Conservation (phyloP, 2,113 vertebrate genomes). For the Corapipo altera region DNA sequence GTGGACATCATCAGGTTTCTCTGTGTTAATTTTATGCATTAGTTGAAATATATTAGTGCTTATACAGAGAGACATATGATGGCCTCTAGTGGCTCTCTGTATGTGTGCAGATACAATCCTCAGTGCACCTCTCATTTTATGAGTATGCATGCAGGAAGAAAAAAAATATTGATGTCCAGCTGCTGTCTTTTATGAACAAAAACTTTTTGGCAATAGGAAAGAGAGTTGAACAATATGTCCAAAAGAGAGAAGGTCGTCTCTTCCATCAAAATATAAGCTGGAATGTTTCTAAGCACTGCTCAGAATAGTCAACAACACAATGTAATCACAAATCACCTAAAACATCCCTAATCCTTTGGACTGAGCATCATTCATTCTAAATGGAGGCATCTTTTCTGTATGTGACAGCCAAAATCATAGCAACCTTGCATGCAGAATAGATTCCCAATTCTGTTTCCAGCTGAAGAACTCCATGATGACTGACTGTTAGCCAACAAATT, state of each 20-base stretch:
- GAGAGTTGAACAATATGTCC: not conserved
- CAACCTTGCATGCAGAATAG: not conserved
- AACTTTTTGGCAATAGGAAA: not conserved
- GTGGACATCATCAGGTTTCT: not conserved
- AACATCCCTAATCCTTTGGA: not conserved
- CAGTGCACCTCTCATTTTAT: not conserved
- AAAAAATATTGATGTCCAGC: not conserved
- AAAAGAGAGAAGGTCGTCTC: not conserved
- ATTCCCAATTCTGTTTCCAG: not conserved
- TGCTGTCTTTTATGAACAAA: conserved; percentile 17
- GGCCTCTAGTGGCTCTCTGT: conserved; percentile 53
- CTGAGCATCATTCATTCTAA: not conserved
- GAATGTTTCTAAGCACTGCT: not conserved
- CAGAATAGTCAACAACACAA: not conserved
- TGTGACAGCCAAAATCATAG: not conserved
- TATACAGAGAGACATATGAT: conserved; percentile 13
- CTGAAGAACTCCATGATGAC: not conserved
- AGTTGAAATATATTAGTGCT: not conserved
- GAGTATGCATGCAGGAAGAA: not conserved
- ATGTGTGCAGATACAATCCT: not conserved
- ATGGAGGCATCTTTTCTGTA: not conserved
- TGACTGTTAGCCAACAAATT: not conserved
- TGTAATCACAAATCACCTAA: not conserved
- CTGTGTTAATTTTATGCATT: not conserved
- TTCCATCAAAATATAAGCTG: not conserved